Evolutionary conservation across 2,797 vertebrate genomes (phyloP).

Genomic region (Eulemur mongoz): DNA sequence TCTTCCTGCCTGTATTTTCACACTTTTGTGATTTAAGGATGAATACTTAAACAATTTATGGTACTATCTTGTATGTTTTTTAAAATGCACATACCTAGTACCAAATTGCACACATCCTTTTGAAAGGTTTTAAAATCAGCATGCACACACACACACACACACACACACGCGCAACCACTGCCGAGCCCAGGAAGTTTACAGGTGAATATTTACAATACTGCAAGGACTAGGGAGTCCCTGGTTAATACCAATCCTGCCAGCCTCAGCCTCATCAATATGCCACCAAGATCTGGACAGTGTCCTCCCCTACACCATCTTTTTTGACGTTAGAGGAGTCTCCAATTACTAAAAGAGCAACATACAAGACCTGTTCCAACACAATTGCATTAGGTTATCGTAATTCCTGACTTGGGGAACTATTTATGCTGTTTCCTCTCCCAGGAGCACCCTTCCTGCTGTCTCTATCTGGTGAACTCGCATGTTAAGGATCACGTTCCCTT

Average conservation of each 20-base stretch:
- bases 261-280: neutral
- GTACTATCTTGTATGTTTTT: neutral
- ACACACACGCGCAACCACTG: neutral
- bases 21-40: neutral
- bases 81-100: neutral
- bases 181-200: neutral
- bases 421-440: rapidly evolving
- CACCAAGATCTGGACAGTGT: neutral
- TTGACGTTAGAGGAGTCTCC: neutral
- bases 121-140: neutral
- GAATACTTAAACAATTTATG: neutral
- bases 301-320: neutral
- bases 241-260: too few relatives aligned
- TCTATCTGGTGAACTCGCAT: neutral
- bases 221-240: neutral
- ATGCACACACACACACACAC: neutral
- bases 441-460: neutral
- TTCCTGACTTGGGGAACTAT: neutral
- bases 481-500: neutral
- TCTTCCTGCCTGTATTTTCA: neutral
- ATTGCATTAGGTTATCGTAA: rapidly evolving
- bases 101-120: neutral
- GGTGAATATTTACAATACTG: neutral
- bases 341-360: neutral
- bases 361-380: rapidly evolving